Conservation (phyloP, 2,888 invertebrate genomes). For the Metalampra italica region DNA sequence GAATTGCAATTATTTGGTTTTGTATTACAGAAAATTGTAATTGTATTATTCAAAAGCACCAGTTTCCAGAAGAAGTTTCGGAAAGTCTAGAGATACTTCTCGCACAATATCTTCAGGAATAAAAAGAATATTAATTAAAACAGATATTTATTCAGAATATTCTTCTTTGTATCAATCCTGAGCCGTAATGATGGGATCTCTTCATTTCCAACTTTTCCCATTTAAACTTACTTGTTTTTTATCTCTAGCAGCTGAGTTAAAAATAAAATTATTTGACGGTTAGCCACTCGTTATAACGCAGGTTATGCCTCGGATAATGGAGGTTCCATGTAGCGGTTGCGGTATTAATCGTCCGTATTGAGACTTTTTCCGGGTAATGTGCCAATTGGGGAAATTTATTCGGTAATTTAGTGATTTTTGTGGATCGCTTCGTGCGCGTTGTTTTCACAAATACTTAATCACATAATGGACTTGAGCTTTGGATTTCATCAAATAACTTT, state of each 20-base stretch:
- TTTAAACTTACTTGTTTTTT: constrained; percentile 27
- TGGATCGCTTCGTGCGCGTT: background rate
- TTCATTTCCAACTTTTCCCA: constrained; percentile 24
- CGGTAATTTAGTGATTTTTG: constrained; percentile 25
- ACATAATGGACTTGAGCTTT: background rate
- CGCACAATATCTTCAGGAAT: too few species aligned
- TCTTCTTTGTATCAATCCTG: constrained; percentile 20
- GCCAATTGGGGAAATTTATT: constrained; percentile 36
- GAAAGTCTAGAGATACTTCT: too few species aligned
- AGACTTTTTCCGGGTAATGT: constrained; percentile 21
- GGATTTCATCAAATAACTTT: too few species aligned
- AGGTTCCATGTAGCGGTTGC: constrained; percentile 32
- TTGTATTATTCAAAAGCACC: too few species aligned
- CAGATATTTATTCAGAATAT: background rate
- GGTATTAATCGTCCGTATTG: constrained; percentile 29
- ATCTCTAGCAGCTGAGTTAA: constrained; percentile 17
- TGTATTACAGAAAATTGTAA: too few species aligned
- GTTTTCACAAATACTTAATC: too few species aligned
- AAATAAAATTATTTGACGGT: constrained; percentile 31
- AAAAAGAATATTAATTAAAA: background rate
- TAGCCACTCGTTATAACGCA: constrained; percentile 19
- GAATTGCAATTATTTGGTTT: too few species aligned
- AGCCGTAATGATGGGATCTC: constrained; percentile 13
- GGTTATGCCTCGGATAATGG: constrained; percentile 27
- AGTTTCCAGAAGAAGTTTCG: too few species aligned